phyloP scores from a whole-genome alignment of 2,888 invertebrate species.

The Andrena dorsata region DNA sequence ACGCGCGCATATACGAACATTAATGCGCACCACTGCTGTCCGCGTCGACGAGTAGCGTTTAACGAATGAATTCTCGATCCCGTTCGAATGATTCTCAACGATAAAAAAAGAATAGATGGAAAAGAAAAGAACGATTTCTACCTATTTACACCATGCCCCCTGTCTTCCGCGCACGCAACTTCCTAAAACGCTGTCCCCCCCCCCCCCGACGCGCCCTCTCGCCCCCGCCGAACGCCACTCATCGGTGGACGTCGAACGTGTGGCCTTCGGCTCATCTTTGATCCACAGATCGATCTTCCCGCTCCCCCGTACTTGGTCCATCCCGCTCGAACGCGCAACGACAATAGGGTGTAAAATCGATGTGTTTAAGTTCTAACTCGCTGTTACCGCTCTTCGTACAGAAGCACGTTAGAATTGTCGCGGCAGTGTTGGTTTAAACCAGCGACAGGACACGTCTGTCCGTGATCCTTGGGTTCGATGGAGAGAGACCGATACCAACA shows the following conservation, averaged over 20 bases:
- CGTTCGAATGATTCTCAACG: constrained; percentile 67
- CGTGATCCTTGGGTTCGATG: constrained; percentile 36
- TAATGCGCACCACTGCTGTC: constrained; percentile 66
- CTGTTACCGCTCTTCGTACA: constrained; percentile 48
- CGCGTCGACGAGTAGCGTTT: constrained; percentile 69
- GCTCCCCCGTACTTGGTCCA: constrained; percentile 24
- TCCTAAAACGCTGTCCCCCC: constrained; percentile 12
- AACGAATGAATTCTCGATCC: constrained; percentile 67
- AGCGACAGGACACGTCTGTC: constrained; percentile 53
- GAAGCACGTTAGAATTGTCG: constrained; percentile 69
- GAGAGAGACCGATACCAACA: constrained; percentile 43
- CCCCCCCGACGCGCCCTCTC: constrained; percentile 15
- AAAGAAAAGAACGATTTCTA: constrained; percentile 69
- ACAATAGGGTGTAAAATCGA: constrained; percentile 67
- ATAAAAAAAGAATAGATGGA: constrained; percentile 24
- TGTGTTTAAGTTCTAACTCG: constrained; percentile 33
- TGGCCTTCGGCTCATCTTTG: constrained; percentile 13
- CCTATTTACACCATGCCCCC: constrained; percentile 68
- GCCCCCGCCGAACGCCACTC: constrained; percentile 10
- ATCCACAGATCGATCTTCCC: not conserved
- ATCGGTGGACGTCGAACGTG: constrained; percentile 32
- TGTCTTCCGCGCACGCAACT: constrained; percentile 50
- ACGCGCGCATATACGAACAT: constrained; percentile 27
- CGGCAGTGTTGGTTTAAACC: constrained; percentile 72
- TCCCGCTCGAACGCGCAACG: constrained; percentile 59